These are phyloP conservation scores for Ornithoptera priamus DNA, from an alignment of 2,888 invertebrate species.

Conservation along the genomic window DNA sequence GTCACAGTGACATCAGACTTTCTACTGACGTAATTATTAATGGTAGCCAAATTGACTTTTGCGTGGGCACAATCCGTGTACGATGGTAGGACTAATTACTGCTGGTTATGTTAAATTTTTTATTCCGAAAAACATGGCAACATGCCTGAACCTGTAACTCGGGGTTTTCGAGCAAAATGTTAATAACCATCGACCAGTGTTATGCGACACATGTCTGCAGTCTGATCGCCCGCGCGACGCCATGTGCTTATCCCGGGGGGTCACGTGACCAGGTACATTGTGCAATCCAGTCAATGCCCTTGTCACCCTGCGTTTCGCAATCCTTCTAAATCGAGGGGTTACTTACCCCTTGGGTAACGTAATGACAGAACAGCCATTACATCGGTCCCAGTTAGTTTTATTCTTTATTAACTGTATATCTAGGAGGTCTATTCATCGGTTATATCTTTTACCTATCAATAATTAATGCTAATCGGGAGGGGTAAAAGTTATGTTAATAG, in stretches of 20 bases:
- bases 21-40: conserved; percentile 27
- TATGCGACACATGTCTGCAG: conserved; percentile 56
- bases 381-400: conserved; percentile 22
- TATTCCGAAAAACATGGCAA: conserved; percentile 23
- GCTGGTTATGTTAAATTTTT: conserved; percentile 8
- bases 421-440: conserved; percentile 31
- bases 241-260: conserved; percentile 57
- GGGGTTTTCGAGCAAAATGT: conserved; percentile 40
- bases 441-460: conserved; percentile 47
- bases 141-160: conserved; percentile 48
- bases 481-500: conserved; percentile 58
- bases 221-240: conserved; percentile 55
- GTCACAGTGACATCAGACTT: conserved; percentile 24
- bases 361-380: conserved; percentile 18
- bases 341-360: conserved; percentile 28
- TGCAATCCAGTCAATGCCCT: conserved; percentile 48
- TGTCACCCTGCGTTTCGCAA: conserved; percentile 23
- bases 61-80: conserved; percentile 20
- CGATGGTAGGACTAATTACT: conserved; percentile 26
- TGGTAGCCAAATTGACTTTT: conserved; percentile 19
- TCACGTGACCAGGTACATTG: conserved; percentile 69
- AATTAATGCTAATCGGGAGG: conserved; percentile 47
- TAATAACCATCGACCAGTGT: conserved; percentile 34
- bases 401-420: conserved; percentile 17
- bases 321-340: conserved; percentile 22